Evolutionary conservation across 2,113 vertebrate genomes (phyloP), one percentile per base, ranked within the genome.

Genomic region (Menura novaehollandiae): DNA sequence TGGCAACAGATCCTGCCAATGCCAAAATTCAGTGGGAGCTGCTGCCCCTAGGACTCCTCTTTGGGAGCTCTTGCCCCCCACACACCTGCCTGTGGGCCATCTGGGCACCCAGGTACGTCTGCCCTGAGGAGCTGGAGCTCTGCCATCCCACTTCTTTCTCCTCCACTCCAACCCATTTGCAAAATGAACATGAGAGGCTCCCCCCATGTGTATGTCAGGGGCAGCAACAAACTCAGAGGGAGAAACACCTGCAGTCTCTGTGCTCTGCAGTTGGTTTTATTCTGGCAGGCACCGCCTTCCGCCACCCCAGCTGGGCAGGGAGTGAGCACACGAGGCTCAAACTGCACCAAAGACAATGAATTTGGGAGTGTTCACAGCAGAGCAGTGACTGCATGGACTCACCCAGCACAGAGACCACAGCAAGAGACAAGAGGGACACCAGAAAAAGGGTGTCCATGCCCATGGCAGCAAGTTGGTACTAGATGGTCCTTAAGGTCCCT

Each of bases 141-240:
- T 75, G 46, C 47, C 81, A 60, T 55, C 33, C 26, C 60, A 24
- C 21, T 37, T 64, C 41, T 37, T 56, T 41, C n/a, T 58, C 46
- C 55, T 66, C 30, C 35, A 11, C 37, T 74, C 56, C 77, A 55
- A 39, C 62, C 39, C 26, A 35, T 33, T 20, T 53, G 28, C 37
- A 62, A 41, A 88, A 71, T 16, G 6, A 32, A 77, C 33, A 14
- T 1, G 41, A 68, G 49, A 30, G 44, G 68, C 23, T 76, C 39
- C 66, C 33, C 55, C 46, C 17, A 7, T 12, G 35, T 41, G 32
- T 30, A 35, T 0, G 0, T 8, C 0, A 0, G 7, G 8, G 17
- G 21, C 71, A 90, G 41, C 66, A 49, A 47, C 27, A 73, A 60
- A 77, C 3, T 2, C 20, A 56, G 51, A 62, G 24, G 6, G 20